Base-by-base conservation (phyloP, 2,113 vertebrate species). In the Alligator mississippiensis region DNA sequence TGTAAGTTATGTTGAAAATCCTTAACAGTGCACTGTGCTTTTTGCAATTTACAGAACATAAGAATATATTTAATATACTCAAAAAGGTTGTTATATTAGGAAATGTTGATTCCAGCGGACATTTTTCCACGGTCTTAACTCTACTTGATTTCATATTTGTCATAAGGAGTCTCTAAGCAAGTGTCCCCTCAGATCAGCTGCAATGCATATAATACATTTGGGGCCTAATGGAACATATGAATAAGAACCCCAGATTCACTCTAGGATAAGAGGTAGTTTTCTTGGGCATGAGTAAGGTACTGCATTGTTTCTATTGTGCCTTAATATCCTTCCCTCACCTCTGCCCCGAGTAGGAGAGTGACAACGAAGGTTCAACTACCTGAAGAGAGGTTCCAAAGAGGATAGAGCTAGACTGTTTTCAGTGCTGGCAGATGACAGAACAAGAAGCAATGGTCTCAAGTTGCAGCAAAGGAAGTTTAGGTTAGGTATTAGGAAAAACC, bases 281-380 rank as follows among this genome's bases (percentile, higher is more conserved):
- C 38, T 25, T 9, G n/a, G 0, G 2, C 11, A n/a, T 0, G 0
- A 60, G 5, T 38, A 24, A 61, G 3, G 3, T 38, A 77, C 58
- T 4, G 17, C 1, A 58, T 27, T 0, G 0, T 19, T 89, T 5
- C 28, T 55, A 0, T 80, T 77, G 11, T 27, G 25, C 86, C 24
- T 28, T 74, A 28, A 4, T 6, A 64, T 85, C 18, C 28, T 47
- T 47, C 47, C 47, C 8, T 9, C 8, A 47, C 47, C 47, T 9
- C 47, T 9, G 47, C 47, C 47, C 47, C 7, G 9, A 9, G 47
- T 47, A 47, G 47, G 47, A 47, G 47, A 9, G 47, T 47, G 47
- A 47, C 47, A 47, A 47, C 47, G 9, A 47, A 47, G 47, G 6
- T 47, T 47, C 47, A 47, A 47, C 47, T 47, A 47, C 47, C 47